Base-by-base conservation (phyloP, 2,113 vertebrate genomes). In the Pollimyrus isidori region DNA sequence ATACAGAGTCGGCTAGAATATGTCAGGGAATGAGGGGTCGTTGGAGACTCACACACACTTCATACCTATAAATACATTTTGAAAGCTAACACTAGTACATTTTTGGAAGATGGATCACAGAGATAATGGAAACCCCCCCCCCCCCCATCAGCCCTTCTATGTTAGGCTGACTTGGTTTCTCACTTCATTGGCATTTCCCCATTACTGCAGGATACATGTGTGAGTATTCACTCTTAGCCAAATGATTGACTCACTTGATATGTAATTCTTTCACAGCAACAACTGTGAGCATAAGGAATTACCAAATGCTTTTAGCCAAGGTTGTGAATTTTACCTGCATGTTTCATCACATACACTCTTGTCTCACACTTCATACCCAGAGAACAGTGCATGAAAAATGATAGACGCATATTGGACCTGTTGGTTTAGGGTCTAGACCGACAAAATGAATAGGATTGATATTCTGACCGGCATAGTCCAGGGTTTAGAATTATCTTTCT, bases 21-120 rank as follows among this genome's bases (percentile, higher is more conserved):
- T 50, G 87, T 89, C 88, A 87, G 90, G 87, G 56, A 42, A 35
- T 46, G 42, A 69, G 56, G 42, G 69, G 46, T 26, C 53, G 58
- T 23, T 23, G 87, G 88, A 90, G 52, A 89, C 88, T 90, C 86
- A 52, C 92, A 91, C 89, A 26, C 92, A 89, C 91, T 91, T 73
- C 87, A 50, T 49, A n/a, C 89, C 95, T 96, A 96, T 95, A 94
- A 96, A 97, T 97, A 95, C 93, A 93, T 91, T 92, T 94, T 95
- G 97, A 96, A 99, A 99, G 93, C 95, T 90, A 97, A 99, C 96
- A 96, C 96, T 91, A 88, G 92, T 95, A 96, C 94, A 96, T 96
- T 93, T 97, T 96, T 95, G 94, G 96, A 96, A 91, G 92, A 93
- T 50, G 90, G 90, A 90, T 58, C 90, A 91, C 90, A 86, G 80